phyloP scores from a whole-genome alignment of 2,113 vertebrate species.

The Elgaria multicarinata region DNA sequence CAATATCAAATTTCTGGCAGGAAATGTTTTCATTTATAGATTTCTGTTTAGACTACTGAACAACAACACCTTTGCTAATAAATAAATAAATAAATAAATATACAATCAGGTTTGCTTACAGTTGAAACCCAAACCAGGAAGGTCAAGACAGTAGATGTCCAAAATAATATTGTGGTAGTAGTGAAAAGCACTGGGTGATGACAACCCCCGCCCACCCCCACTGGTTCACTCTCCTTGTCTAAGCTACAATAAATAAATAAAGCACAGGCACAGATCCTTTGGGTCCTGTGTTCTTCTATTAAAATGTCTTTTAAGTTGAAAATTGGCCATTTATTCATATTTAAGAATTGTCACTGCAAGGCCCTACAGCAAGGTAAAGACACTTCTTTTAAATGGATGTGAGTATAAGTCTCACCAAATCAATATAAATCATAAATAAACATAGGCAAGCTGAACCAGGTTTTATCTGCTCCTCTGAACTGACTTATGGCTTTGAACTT shows the following conservation, averaged over 20 bases:
- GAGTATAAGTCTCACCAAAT: neutral
- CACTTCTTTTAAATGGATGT: constrained; percentile 32
- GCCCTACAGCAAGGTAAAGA: neutral
- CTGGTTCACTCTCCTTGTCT: neutral
- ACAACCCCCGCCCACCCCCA: too few relatives aligned
- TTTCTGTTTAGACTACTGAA: too few relatives aligned
- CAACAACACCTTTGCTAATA: too few relatives aligned
- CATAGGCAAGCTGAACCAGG: neutral
- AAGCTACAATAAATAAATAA: neutral
- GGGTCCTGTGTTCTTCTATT: neutral
- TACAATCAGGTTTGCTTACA: neutral
- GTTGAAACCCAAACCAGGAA: neutral
- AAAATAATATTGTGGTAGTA: neutral
- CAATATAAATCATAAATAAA: constrained; percentile 51
- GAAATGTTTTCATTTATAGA: neutral
- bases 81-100: too few relatives aligned
- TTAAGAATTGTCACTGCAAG: constrained; percentile 21
- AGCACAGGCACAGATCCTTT: constrained; percentile 14
- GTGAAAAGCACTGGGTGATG: neutral
- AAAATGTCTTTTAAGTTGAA: constrained; percentile 9
- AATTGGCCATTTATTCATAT: constrained; percentile 5
- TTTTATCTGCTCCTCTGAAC: neutral
- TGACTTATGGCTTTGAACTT: neutral
- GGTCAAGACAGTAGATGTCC: neutral
- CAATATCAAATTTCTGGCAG: neutral